phyloP scores from a whole-genome alignment of 2,113 vertebrate genomes.

The Rostratula benghalensis region DNA sequence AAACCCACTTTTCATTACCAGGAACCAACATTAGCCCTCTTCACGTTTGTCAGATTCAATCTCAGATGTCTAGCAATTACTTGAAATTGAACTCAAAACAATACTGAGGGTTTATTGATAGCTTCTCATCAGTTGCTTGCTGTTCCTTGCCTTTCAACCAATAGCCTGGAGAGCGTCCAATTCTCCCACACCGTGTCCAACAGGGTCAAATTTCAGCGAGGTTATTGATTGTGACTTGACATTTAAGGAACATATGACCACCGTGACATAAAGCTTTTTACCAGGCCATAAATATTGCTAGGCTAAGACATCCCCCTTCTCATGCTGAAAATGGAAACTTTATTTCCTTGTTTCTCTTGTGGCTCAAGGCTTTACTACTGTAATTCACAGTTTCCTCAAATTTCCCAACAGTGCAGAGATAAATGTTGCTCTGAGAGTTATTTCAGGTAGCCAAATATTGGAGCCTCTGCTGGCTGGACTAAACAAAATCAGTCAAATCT shows the following conservation, averaged over 20 bases:
- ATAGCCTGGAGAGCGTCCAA: background rate
- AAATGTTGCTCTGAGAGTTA: conserved; percentile 1
- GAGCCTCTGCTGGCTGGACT: background rate
- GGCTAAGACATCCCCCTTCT: background rate
- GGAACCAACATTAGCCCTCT: background rate
- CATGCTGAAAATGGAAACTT: background rate
- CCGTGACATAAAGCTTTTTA: conserved; percentile 44
- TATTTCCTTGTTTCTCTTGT: conserved; percentile 30
- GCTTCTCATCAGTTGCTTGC: conserved; percentile 15
- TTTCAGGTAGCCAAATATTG: background rate
- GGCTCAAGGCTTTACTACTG: background rate
- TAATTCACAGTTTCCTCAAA: background rate
- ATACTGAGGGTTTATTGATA: conserved; percentile 44
- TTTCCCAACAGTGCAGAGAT: background rate
- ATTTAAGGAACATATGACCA: conserved; percentile 29
- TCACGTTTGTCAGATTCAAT: conserved; percentile 33
- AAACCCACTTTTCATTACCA: conserved; percentile 28
- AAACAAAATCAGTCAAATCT: conserved; percentile 3
- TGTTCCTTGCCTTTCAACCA: conserved; percentile 24
- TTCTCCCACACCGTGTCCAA: background rate
- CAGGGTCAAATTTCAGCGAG: background rate
- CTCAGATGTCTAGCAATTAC: conserved; percentile 43
- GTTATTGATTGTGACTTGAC: conserved; percentile 41
- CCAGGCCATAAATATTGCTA: conserved; percentile 46
- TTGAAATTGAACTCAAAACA: conserved; percentile 54